These are phyloP conservation scores for Palloptera scutellata DNA, from an alignment of 2,888 invertebrate species.

Conservation along the genomic window DNA sequence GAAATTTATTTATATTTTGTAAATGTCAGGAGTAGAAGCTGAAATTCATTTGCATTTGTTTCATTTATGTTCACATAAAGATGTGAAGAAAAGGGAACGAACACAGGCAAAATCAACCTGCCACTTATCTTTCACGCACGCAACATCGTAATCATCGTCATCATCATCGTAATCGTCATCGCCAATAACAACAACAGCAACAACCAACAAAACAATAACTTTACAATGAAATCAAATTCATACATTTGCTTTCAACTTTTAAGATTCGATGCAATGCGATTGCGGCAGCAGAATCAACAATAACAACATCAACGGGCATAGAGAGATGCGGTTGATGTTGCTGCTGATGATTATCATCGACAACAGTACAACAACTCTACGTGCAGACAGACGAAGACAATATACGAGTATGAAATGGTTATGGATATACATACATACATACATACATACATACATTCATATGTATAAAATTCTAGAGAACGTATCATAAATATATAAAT, in stretches of 20 bases:
- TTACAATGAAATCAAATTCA: constrained; percentile 8
- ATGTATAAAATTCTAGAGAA: too few species aligned
- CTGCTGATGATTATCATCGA: constrained; percentile 26
- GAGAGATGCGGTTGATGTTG: background rate
- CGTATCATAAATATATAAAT: background rate
- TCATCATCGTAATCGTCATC: constrained; percentile 33
- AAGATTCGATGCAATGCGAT: constrained; percentile 17
- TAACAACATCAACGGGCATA: constrained; percentile 18
- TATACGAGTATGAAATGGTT: background rate
- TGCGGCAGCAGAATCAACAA: constrained; percentile 22
- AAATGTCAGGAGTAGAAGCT: too few species aligned
- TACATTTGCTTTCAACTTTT: too few species aligned
- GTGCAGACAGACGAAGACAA: constrained; percentile 29
- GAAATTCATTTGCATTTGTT: too few species aligned
- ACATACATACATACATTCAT: background rate
- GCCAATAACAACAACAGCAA: constrained; percentile 37
- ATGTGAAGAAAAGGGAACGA: too few species aligned
- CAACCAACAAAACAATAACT: constrained; percentile 27
- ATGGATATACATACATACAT: background rate
- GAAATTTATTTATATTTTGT: too few species aligned
- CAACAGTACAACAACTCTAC: constrained; percentile 24
- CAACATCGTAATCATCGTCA: constrained; percentile 29
- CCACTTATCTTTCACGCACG: constrained; percentile 25
- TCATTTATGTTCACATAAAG: too few species aligned
- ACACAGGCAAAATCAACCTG: constrained; percentile 2